Conservation (phyloP, 92 coral and sea anemone genomes). For the Muricea muricata region DNA sequence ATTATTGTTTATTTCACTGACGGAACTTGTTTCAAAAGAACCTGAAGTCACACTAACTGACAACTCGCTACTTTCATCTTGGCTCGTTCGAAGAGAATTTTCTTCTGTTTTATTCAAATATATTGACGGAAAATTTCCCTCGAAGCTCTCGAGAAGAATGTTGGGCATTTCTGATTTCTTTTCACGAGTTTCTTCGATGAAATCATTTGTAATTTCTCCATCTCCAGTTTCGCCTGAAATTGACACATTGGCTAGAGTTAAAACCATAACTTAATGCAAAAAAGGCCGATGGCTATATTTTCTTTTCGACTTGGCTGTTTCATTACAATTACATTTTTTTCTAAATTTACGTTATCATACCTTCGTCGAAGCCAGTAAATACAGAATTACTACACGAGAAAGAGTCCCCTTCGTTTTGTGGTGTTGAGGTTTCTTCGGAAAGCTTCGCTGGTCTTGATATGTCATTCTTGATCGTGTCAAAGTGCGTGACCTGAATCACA, state of each 20-base stretch:
- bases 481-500: neutral
- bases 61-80: neutral
- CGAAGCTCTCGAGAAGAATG: neutral
- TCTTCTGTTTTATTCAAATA: neutral
- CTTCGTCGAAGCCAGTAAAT: neutral
- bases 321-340: no score
- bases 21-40: neutral
- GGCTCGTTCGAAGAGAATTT: neutral
- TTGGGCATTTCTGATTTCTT: neutral
- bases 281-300: no score
- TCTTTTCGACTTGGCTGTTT: no score
- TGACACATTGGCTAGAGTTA: neutral
- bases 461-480: conserved; percentile 12
- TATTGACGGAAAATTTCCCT: neutral
- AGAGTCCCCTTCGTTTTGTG: neutral
- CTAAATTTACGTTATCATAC: no score
- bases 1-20: neutral
- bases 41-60: neutral
- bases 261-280: no score
- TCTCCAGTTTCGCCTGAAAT: neutral
- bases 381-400: neutral
- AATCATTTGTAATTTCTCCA: conserved; percentile 6
- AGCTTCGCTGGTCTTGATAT: neutral
- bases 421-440: neutral
- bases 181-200: neutral